Base-by-base conservation (phyloP, 2,797 vertebrate species). In the Picus viridis region DNA sequence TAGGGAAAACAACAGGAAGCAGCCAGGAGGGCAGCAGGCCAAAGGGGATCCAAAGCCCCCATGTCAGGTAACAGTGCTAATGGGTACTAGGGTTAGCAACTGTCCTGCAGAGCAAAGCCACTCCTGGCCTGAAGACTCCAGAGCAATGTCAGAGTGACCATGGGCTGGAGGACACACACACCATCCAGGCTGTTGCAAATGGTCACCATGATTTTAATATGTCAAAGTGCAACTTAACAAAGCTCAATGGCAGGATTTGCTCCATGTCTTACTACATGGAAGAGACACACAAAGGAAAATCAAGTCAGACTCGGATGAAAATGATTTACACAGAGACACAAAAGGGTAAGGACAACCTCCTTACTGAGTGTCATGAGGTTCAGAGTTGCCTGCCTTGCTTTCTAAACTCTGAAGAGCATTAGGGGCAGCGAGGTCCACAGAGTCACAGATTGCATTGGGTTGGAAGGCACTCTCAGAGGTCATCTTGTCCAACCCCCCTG, bases 101-200 rank as follows among this genome's bases (percentile, higher is more conserved):
- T 14, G 8, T 4, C 32, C 23, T 29, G 18, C 5, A 4, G n/a
- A n/a, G 20, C 8, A 2, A 2, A 49, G 27, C 41, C 41, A 17
- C 59, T 1, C 2, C 69, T 8, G 26, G 10, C 16, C 8, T 39
- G 2, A 16, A 30, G 20, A 11, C 16, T 12, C 11, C n/a, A 24
- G 26, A 17, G 8, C n/a, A 16, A 22, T 6, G 1, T 5, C 36
- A 2, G 3, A 43, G 15, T 2, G 4, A 19, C 12, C 0, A 9
- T 7, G 1, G 29, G 41, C 41, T 17, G 9, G 11, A 6, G 3
- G 2, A 26, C 39, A n/a, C 68, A 19, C 49, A 51, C 49, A 13
- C 10, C 10, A 5, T 22, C 22, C 43, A 11, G 15, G n/a, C 75
- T 36, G 32, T 24, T 16, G 15, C 58, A 22, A 59, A 34, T 24